Base-by-base conservation (phyloP, 2,888 invertebrate genomes). In the Fissipunctia ypsillon region DNA sequence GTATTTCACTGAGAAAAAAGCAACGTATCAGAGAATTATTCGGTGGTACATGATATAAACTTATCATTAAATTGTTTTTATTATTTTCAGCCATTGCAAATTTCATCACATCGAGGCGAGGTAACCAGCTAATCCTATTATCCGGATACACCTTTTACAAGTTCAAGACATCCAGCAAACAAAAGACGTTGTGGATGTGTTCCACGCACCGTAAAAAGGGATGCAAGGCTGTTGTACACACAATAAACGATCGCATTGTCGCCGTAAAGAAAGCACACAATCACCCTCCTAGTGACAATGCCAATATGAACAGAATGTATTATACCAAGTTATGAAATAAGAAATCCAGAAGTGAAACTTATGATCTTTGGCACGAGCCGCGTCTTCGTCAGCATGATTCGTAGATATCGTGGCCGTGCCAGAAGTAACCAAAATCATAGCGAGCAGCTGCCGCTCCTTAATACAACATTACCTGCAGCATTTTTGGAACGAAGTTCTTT, bases 171-270 rank as follows among this genome's bases (percentile, higher is more conserved):
- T 57, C 41, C 31, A n/a, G 10, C 9, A 66, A 48, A n/a, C 64
- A 64, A 35, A 54, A 35, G n/a, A 35, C 52, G 12, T 4, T 35
- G 12, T 77, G 78, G 80, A 50, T 60, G 59, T 78, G 74, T 52
- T 73, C 80, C 25, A 69, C 80, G 6, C 69, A 80, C 16, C 74
- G 69, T n/a, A 28, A 14, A 1, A 79, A 52, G 19, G 57, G 69
- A 6, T 78, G 80, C 25, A 73, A 65, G 2, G 74, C 78, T 10
- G 28, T 38, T 6, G 31, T 69, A 3, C 60, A 80, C 6, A 74
- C 74, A 6, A 0, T 63, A 25, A 48, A 57, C 3, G 67, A 78
- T 12, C 10, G 31, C 4, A 79, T 79, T 38, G 31, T 74, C 12
- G 48, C 31, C 3, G 41, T 28, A 25, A 79, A 57, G 28, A 9